A percentile compares a stretch with the other conserved stretches of the same genome.
Conservation (phyloP, 2,113 vertebrate species). For the Megaleporinus macrocephalus region DNA sequence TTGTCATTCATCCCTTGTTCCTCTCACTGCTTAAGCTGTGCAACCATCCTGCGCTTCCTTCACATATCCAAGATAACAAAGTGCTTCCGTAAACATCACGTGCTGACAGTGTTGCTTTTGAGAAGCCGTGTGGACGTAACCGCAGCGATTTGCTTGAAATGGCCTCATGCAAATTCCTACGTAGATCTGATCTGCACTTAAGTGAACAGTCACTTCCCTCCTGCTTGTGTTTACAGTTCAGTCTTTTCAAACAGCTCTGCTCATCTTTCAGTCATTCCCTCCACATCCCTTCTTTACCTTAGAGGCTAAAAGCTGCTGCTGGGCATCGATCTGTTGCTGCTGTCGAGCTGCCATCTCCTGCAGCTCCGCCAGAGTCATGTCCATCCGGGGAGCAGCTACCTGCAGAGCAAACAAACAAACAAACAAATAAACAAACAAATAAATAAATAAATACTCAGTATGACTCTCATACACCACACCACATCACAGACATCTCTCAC, state of each 20-base stretch:
- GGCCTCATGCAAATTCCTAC: no score
- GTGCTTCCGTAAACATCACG: not conserved
- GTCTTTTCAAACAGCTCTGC: no score
- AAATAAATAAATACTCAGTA: no score
- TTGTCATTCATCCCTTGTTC: no score
- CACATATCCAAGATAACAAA: no score
- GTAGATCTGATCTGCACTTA: no score
- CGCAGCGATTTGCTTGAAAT: no score
- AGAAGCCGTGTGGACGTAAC: no score
- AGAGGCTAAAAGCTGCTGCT: slow-evolving; percentile 92
- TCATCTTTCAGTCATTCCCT: not conserved
- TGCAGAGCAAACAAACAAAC: slow-evolving; percentile 54
- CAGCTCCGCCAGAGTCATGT: slow-evolving; percentile 93
- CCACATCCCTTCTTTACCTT: slow-evolving; percentile 78
- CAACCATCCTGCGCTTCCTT: no score
- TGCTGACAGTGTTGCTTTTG: not conserved
- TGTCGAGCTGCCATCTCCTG: slow-evolving; percentile 97
- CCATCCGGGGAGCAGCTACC: slow-evolving; percentile 89
- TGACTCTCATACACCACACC: not conserved
- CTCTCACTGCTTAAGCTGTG: no score
- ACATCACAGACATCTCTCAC: not conserved
- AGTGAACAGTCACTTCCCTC: not conserved
- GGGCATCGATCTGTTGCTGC: slow-evolving; percentile 95
- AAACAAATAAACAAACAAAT: no score
- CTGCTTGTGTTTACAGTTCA: no score